A percentile compares a stretch with the other conserved stretches of the same genome.
These are phyloP conservation scores for Dascillus cervinus DNA, from an alignment of 2,888 invertebrate genomes.

Conservation along the genomic window DNA sequence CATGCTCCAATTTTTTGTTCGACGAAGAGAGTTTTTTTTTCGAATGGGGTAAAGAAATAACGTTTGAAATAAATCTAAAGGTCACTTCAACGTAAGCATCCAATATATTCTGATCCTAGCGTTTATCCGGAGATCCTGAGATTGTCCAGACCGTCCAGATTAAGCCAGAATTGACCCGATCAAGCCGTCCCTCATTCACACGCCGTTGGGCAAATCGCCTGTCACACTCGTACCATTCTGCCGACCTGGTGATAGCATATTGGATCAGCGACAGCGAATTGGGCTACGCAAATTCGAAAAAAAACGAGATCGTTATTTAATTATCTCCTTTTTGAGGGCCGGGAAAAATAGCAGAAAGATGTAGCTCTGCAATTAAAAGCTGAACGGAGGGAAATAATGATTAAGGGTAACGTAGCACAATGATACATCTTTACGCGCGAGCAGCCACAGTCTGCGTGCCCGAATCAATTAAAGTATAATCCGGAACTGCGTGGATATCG, in stretches of 20 bases:
- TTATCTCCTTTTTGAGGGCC: too few relatives aligned
- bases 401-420: conserved; percentile 41
- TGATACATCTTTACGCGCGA: conserved; percentile 41
- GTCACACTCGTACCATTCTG: conserved; percentile 25
- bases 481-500: conserved; percentile 44
- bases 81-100: conserved; percentile 32
- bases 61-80: conserved; percentile 19
- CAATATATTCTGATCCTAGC: conserved; percentile 37
- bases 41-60: too few relatives aligned
- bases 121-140: conserved; percentile 34
- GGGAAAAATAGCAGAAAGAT: too few relatives aligned
- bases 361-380: conserved; percentile 39
- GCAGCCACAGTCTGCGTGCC: conserved; percentile 41
- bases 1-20: too few relatives aligned
- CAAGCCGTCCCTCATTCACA: conserved; percentile 42
- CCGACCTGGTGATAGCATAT: conserved; percentile 22
- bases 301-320: too few relatives aligned
- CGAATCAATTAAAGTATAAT: conserved; percentile 56
- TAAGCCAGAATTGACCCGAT: conserved; percentile 42
- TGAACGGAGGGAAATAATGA: conserved; percentile 41
- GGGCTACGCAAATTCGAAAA: neutral
- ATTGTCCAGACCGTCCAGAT: conserved; percentile 38
- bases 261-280: conserved; percentile 24
- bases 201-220: conserved; percentile 40
- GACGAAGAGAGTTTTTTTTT: too few relatives aligned